A percentile compares a stretch with the other conserved stretches of the same genome.
These are phyloP conservation scores for Orientallactaga bullata DNA, from an alignment of 2,113 vertebrate species.

Conservation along the genomic window DNA sequence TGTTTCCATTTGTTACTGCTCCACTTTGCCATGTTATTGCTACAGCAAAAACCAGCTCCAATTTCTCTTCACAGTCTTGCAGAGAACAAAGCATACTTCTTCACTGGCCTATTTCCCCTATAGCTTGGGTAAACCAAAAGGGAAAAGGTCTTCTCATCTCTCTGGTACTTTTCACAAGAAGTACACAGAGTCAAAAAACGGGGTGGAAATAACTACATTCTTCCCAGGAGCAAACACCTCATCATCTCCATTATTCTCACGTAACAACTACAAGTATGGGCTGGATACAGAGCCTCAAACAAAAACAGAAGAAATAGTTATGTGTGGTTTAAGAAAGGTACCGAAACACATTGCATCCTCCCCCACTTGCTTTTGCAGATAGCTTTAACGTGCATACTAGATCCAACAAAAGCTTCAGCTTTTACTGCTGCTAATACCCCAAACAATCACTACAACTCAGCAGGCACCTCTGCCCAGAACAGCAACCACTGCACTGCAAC, in stretches of 20 bases:
- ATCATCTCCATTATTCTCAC: slow-evolving; percentile 10
- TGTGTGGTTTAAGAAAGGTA: background rate
- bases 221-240: slow-evolving; percentile 49
- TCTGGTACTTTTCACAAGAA: slow-evolving; percentile 42
- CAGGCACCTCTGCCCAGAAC: slow-evolving; percentile 77
- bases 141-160: background rate
- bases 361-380: slow-evolving; percentile 69
- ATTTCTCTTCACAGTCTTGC: slow-evolving; percentile 62
- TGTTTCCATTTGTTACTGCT: slow-evolving; percentile 43
- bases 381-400: slow-evolving; percentile 67
- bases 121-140: background rate
- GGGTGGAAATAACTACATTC: background rate
- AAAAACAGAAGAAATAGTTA: background rate
- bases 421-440: slow-evolving; percentile 79
- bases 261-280: background rate
- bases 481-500: slow-evolving; percentile 64
- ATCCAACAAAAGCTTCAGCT: slow-evolving; percentile 78
- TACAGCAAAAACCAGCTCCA: slow-evolving; percentile 76
- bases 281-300: slow-evolving; percentile 43
- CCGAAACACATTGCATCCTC: slow-evolving; percentile 6
- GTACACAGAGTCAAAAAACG: background rate
- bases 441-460: slow-evolving; percentile 81
- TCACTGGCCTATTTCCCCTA: slow-evolving; percentile 39
- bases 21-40: slow-evolving; percentile 67
- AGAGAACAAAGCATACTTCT: slow-evolving; percentile 64